Conservation (phyloP, 2,888 invertebrate genomes). For the Ormyrus pomaceus region DNA sequence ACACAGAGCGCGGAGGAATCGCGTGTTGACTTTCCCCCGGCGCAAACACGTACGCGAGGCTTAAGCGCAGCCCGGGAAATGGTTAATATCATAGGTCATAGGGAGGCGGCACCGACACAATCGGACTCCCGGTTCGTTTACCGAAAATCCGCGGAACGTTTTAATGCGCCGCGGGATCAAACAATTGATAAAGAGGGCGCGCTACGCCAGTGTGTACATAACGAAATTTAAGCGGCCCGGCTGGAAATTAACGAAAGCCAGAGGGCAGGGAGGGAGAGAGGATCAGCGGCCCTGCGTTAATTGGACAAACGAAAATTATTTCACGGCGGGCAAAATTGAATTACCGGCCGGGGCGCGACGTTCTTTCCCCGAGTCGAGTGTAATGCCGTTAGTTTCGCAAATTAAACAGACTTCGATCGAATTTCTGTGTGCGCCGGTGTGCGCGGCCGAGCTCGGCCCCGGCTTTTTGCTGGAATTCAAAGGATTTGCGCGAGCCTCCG, state of each 20-base stretch:
- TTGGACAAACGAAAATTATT: conserved; percentile 53
- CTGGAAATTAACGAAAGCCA: conserved; percentile 49
- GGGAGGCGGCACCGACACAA: too few relatives aligned
- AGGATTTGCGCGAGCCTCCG: neutral
- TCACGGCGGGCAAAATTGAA: conserved; percentile 30
- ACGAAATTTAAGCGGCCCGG: conserved; percentile 44
- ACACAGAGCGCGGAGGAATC: too few relatives aligned
- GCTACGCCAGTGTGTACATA: conserved; percentile 6
- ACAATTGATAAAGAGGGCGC: conserved; percentile 32
- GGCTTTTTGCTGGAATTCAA: conserved; percentile 1
- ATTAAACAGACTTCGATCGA: conserved; percentile 13
- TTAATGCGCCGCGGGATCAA: conserved; percentile 41
- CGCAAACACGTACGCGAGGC: too few relatives aligned
- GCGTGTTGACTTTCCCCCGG: too few relatives aligned
- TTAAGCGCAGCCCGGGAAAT: too few relatives aligned
- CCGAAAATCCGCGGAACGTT: conserved; percentile 36
- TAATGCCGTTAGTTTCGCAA: conserved; percentile 7
- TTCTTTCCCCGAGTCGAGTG: neutral
- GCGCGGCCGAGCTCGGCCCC: neutral
- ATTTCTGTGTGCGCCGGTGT: neutral
- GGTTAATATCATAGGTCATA: too few relatives aligned
- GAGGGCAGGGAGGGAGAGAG: neutral
- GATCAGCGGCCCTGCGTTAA: conserved; percentile 23
- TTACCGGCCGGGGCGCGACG: conserved; percentile 1
- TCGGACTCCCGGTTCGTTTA: conserved; percentile 25